Base-by-base conservation (phyloP, 1,140 invertebrate species). In the Leucophenga varia region DNA sequence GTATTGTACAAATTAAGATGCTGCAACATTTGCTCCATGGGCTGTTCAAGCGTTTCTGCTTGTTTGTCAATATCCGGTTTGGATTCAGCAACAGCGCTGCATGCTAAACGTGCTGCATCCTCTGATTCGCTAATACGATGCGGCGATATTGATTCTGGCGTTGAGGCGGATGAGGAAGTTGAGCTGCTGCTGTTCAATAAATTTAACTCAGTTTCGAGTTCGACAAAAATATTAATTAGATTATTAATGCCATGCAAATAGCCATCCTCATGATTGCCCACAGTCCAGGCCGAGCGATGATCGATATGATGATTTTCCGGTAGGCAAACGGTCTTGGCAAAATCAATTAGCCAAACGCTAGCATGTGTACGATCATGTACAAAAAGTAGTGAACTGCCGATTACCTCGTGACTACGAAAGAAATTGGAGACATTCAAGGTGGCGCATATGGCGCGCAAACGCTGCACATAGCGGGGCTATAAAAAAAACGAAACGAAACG, bases 181-280 rank as follows among this genome's bases (percentile, higher is more conserved):
- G 40, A 16, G 14, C 42, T 19, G 10, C 16, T n/a, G 6, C 28
- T 20, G 10, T 25, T 35, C 19, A 17, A 22, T 6, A 13, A 13
- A 13, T 35, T 5, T 18, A 63, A 54, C 54, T 54, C 46, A 3
- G 39, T 25, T 14, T 68, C 58, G 47, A 73, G 57, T 51, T 73
- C 70, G 47, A 82, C 79, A 61, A 93, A 90, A 51, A 96, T 89
- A 45, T 90, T 85, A 49, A 98, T 94, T 37, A 99, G 78, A 80
- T 97, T 97, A 68, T 95, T 89, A 9, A 98, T 80, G 30, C 96
- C 96, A 53, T 91, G 89, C 41, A 98, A 80, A 77, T 97, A 98
- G 20, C 96, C 96, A 72, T 99, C 96, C 79, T 99, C 96, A 67
- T 97, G 94, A 75, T 97, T 98, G n/a, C 95, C 95, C 22, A 96